phyloP scores from a whole-genome alignment of 2,888 invertebrate species.

The Mythimna vitellina region DNA sequence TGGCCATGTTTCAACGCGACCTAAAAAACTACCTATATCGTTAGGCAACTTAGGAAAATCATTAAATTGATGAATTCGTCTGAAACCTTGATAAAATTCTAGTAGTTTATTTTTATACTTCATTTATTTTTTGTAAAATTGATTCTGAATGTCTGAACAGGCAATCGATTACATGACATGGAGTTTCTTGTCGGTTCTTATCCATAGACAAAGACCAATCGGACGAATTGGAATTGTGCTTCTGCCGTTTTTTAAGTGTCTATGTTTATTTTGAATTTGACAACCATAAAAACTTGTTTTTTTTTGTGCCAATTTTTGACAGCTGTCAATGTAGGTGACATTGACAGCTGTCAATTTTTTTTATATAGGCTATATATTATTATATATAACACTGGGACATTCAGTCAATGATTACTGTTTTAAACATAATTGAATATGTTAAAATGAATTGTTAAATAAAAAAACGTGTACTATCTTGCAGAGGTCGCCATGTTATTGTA shows the following conservation, averaged over 20 bases:
- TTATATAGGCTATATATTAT: neutral
- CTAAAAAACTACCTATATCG: neutral
- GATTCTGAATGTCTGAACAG: neutral
- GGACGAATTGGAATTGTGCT: too few relatives aligned
- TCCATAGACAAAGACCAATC: too few relatives aligned
- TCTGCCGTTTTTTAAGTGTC: too few relatives aligned
- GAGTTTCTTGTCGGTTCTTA: neutral
- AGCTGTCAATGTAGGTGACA: slow-evolving; percentile 19
- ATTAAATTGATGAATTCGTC: neutral
- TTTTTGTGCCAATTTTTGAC: slow-evolving; percentile 28
- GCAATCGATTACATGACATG: neutral
- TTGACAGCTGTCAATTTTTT: too few relatives aligned
- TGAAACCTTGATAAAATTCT: neutral
- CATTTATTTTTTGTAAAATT: neutral
- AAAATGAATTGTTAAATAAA: slow-evolving; percentile 16
- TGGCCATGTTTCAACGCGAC: neutral
- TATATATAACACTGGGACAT: neutral
- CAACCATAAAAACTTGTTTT: neutral
- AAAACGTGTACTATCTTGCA: slow-evolving; percentile 19
- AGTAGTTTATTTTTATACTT: neutral
- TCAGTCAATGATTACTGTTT: neutral
- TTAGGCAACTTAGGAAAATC: neutral
- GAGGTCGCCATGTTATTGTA: slow-evolving; percentile 31
- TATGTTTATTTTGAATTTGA: too few relatives aligned
- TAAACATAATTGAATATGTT: slow-evolving; percentile 3